Base-by-base conservation (phyloP, 1,140 invertebrate genomes). In the Caerostris extrusa region DNA sequence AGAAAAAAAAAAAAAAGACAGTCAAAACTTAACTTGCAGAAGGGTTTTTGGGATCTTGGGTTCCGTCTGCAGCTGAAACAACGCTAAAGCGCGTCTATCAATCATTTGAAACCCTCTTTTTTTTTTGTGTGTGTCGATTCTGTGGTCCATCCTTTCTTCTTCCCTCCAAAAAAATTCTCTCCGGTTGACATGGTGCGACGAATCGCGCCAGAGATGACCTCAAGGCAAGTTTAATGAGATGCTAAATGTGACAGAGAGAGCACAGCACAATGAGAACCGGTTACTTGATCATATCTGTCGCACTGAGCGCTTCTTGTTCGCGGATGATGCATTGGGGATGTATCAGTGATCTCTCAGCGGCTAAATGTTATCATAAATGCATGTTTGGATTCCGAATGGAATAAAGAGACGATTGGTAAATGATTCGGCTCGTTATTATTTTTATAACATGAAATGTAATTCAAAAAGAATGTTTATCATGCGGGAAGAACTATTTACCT, bases 11-110 rank as follows among this genome's bases (percentile, higher is more conserved):
- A 83, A 8, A 83, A n/a, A 58, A 82, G 50, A 82, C 34, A 57
- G 55, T n/a, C 55, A 19, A 83, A 83, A 77, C 71, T 77, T 77
- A 34, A 85, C 57, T 60, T 19, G 56, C 83, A 85, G 57, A 88
- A 88, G 56, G 19, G 50, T 64, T 60, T 57, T 90, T 50, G 50
- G 61, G 61, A 64, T 81, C 90, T 82, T 60, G 71, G 57, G 90
- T 91, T 91, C 90, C 90, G n/a, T 61, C 69, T 34, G 77, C 90
- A 91, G 90, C 90, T 91, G 90, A 91, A 91, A 91, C 90, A 91
- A 91, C 90, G 88, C 64, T n/a, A 71, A 34, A 71, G 55, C 57
- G 57, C 34, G 90, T 91, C 90, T 83, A 91, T 91, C 90, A 81
- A 91, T 91, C 90, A 60, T 90, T 69, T 17, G 57, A 91, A 91